Evolutionary conservation across 2,888 invertebrate genomes (phyloP).

Genomic region (Geotrupes spiniger): DNA sequence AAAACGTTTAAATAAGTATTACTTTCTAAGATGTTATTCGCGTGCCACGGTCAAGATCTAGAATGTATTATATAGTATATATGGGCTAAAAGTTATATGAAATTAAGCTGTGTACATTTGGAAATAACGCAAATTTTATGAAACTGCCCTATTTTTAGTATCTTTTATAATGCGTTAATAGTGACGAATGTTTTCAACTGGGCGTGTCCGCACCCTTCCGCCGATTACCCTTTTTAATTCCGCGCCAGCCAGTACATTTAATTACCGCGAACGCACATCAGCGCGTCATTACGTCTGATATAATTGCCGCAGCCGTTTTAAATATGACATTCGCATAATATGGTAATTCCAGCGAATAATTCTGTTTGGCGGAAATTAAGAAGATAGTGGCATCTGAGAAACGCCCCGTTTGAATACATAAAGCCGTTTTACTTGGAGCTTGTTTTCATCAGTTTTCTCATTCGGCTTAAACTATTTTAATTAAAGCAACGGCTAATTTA

Average conservation of each 20-base stretch:
- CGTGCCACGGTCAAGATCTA: too few species aligned
- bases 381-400: conserved; percentile 38
- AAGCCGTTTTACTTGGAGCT: conserved; percentile 39
- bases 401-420: conserved; percentile 36
- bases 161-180: too few species aligned
- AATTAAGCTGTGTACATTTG: too few species aligned
- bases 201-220: too few species aligned
- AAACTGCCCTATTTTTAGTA: too few species aligned
- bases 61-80: too few species aligned
- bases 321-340: conserved; percentile 37
- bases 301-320: conserved; percentile 31
- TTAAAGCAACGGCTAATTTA: conserved; percentile 52
- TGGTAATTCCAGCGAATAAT: conserved; percentile 42
- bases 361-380: conserved; percentile 45
- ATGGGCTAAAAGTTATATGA: too few species aligned
- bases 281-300: conserved; percentile 26
- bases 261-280: conserved; percentile 29
- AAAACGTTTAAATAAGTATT: too few species aligned
- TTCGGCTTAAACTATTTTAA: conserved; percentile 51
- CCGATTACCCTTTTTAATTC: conserved; percentile 26
- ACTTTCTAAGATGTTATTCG: too few species aligned
- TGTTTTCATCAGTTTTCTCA: conserved; percentile 47
- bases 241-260: conserved; percentile 24
- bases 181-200: too few species aligned
- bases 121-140: too few species aligned